These are phyloP conservation scores for Pachyseris speciosa DNA, from an alignment of 64 coral and sea anemone species.

Conservation along the genomic window DNA sequence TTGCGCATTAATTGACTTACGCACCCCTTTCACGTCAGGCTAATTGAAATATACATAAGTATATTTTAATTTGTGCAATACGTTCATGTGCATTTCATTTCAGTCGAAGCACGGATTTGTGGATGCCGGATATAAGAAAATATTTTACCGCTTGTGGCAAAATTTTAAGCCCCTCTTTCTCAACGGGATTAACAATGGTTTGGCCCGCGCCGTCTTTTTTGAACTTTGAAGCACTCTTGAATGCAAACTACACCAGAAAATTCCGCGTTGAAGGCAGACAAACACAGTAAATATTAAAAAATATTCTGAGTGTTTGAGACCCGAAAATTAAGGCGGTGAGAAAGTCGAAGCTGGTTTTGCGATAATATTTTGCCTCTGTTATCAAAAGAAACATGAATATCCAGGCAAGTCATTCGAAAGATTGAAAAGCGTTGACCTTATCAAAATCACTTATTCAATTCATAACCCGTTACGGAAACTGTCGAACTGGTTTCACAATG, in stretches of 20 bases:
- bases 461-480: conserved; percentile 50
- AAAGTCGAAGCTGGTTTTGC: background rate
- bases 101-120: background rate
- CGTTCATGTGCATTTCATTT: background rate
- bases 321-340: background rate
- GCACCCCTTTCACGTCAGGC: background rate
- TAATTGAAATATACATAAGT: conserved; percentile 24
- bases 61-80: conserved; percentile 9
- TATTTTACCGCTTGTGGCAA: background rate
- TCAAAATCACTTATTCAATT: conserved; percentile 39
- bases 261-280: background rate
- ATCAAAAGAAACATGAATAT: conserved; percentile 17
- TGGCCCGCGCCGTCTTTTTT: background rate
- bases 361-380: background rate
- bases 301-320: background rate
- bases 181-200: background rate
- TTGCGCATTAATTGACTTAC: background rate
- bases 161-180: background rate
- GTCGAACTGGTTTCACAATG: background rate
- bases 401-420: background rate
- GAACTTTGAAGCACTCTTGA: background rate
- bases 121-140: background rate
- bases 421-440: background rate
- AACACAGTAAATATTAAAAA: background rate
- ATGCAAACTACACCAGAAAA: background rate